Percentiles rank a stretch among this genome's conserved stretches.
These are phyloP conservation scores for Nemoura dubitans DNA, from an alignment of 2,888 invertebrate species.

Conservation along the genomic window DNA sequence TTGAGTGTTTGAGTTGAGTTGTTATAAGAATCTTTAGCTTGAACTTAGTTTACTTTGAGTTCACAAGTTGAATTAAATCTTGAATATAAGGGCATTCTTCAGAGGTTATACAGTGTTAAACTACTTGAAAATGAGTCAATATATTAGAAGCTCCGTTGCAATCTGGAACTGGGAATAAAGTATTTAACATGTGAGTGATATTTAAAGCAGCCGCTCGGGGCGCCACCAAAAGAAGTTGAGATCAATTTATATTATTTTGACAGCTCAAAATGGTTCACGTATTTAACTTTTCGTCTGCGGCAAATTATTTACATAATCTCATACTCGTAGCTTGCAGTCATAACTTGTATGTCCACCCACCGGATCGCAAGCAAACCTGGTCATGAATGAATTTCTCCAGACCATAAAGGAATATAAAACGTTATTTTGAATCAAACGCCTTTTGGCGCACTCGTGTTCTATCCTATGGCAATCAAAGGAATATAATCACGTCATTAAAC, in stretches of 20 bases:
- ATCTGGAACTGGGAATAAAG: too few relatives aligned
- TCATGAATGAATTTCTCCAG: not conserved
- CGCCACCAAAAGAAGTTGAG: too few relatives aligned
- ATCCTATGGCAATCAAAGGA: not conserved
- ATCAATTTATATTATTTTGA: not conserved
- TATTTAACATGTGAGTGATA: too few relatives aligned
- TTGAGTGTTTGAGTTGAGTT: not conserved
- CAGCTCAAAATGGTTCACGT: not conserved
- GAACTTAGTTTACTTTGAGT: too few relatives aligned
- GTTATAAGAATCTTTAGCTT: not conserved
- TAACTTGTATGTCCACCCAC: not conserved
- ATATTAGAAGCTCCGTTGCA: too few relatives aligned
- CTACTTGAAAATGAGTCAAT: too few relatives aligned
- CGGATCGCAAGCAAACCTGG: not conserved
- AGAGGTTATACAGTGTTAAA: too few relatives aligned
- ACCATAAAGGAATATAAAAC: not conserved
- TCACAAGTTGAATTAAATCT: too few relatives aligned
- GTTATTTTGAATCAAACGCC: not conserved
- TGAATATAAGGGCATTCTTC: too few relatives aligned
- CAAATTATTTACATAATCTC: not conserved
- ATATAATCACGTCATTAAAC: not conserved
- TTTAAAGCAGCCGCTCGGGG: too few relatives aligned
- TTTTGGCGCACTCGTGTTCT: not conserved
- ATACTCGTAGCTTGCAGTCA: not conserved
- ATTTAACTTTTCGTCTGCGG: not conserved